Evolutionary conservation across 1,140 invertebrate species (phyloP).

Genomic region (Melanaphis sacchari): DNA sequence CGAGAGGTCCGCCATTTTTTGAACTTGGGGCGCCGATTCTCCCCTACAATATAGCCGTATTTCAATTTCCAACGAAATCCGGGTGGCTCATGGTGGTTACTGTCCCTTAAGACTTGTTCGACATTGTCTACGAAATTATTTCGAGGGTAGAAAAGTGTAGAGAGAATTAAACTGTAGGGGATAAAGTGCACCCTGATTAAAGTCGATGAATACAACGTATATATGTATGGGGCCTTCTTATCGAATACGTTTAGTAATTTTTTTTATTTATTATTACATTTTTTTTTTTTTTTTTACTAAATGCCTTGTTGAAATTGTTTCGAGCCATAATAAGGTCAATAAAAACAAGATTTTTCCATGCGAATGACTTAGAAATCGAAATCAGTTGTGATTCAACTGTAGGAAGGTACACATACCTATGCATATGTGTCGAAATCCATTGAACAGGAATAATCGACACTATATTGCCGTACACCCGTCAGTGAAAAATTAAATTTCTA

Average conservation of each 20-base stretch:
- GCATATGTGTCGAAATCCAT: not conserved
- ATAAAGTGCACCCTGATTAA: conserved; percentile 50
- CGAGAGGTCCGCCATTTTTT: conserved; percentile 24
- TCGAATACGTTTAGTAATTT: not conserved
- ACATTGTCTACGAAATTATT: conserved; percentile 43
- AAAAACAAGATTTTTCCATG: conserved; percentile 14
- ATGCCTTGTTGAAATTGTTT: not conserved
- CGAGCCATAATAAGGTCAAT: not conserved
- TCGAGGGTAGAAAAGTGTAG: conserved; percentile 43
- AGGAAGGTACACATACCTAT: not conserved
- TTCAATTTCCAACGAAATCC: conserved; percentile 45
- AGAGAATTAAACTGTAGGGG: conserved; percentile 42
- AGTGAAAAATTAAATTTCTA: not conserved
- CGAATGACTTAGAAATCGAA: conserved; percentile 18
- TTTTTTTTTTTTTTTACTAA: not conserved
- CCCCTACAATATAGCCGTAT: conserved; percentile 31
- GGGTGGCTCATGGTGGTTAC: conserved; percentile 43
- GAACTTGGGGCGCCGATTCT: conserved; percentile 41
- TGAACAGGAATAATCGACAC: conserved; percentile 29
- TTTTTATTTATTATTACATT: not conserved
- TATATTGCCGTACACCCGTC: not conserved
- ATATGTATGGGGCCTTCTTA: not conserved
- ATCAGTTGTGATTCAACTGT: not conserved
- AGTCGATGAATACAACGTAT: conserved; percentile 2
- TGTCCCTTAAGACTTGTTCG: conserved; percentile 41